phyloP scores from a whole-genome alignment of 2,888 invertebrate species.

The Flabesymbios commensalis region DNA sequence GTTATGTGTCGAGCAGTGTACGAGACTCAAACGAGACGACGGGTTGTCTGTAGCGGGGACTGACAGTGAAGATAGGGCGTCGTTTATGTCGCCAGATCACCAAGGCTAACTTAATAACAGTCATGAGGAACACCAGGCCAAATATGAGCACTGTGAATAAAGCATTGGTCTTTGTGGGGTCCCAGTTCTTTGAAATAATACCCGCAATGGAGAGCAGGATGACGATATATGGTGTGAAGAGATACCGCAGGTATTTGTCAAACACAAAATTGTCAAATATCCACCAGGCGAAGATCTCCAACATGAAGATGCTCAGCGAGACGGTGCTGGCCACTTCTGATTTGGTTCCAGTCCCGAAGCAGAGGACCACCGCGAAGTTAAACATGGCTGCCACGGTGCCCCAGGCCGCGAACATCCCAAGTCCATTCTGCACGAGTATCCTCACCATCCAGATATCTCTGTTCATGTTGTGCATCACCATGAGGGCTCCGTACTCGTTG shows the following conservation, averaged over 20 bases:
- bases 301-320: constrained; percentile 41
- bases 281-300: constrained; percentile 43
- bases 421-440: constrained; percentile 51
- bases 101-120: constrained; percentile 27
- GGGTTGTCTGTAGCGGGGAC: background rate
- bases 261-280: constrained; percentile 45
- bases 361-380: constrained; percentile 48
- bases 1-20: background rate
- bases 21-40: background rate
- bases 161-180: constrained; percentile 25
- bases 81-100: constrained; percentile 28
- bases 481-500: constrained; percentile 31
- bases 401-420: constrained; percentile 54
- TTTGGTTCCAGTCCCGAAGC: constrained; percentile 30
- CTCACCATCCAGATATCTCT: constrained; percentile 50
- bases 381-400: constrained; percentile 49
- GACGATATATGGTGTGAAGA: constrained; percentile 52
- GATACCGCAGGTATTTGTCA: constrained; percentile 51
- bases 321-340: constrained; percentile 39
- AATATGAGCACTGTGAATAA: constrained; percentile 34
- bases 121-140: constrained; percentile 14
- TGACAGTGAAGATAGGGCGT: constrained; percentile 18
- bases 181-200: constrained; percentile 32
- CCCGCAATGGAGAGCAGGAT: constrained; percentile 49
- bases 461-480: constrained; percentile 16